Conservation (phyloP, 2,797 vertebrate genomes). For the Acanthopagrus latus region DNA sequence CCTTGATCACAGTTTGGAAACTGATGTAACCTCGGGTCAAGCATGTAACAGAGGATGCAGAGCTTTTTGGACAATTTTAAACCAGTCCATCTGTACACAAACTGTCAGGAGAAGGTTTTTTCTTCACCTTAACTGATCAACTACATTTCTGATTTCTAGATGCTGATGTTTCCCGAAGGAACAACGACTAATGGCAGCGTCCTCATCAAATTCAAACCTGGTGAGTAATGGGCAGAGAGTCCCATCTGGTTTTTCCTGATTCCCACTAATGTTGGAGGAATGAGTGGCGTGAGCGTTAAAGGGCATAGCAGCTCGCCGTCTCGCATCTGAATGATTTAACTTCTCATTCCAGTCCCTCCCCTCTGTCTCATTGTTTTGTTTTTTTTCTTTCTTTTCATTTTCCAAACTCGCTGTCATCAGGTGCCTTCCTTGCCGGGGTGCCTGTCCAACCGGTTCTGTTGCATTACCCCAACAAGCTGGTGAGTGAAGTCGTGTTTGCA, state of each 20-base stretch:
- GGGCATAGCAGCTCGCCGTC: slow-evolving; percentile 17
- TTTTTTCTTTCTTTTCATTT: neutral
- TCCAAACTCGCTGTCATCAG: slow-evolving; percentile 64
- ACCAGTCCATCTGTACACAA: too few species aligned
- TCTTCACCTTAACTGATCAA: neutral
- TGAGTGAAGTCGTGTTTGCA: slow-evolving; percentile 73
- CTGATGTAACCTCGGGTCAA: neutral
- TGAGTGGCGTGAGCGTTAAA: slow-evolving; percentile 21
- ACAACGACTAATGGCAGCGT: slow-evolving; percentile 77
- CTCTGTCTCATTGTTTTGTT: neutral
- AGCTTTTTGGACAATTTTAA: neutral
- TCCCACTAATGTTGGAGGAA: slow-evolving; percentile 1
- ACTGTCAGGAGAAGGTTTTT: neutral
- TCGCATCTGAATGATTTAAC: neutral
- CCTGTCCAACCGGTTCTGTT: slow-evolving; percentile 92
- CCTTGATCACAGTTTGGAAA: neutral
- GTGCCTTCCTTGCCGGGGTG: slow-evolving; percentile 92
- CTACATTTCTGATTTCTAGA: slow-evolving; percentile 46
- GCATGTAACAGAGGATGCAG: neutral
- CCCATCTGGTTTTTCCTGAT: neutral
- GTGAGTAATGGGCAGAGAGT: slow-evolving; percentile 34
- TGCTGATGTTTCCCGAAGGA: slow-evolving; percentile 82
- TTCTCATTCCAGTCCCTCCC: slow-evolving; percentile 5
- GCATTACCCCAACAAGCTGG: slow-evolving; percentile 90
- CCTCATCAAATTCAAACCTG: slow-evolving; percentile 80